Evolutionary conservation across 2,888 invertebrate genomes (phyloP), one percentile per base, ranked within the genome.

Genomic region (Desoria tigrina): DNA sequence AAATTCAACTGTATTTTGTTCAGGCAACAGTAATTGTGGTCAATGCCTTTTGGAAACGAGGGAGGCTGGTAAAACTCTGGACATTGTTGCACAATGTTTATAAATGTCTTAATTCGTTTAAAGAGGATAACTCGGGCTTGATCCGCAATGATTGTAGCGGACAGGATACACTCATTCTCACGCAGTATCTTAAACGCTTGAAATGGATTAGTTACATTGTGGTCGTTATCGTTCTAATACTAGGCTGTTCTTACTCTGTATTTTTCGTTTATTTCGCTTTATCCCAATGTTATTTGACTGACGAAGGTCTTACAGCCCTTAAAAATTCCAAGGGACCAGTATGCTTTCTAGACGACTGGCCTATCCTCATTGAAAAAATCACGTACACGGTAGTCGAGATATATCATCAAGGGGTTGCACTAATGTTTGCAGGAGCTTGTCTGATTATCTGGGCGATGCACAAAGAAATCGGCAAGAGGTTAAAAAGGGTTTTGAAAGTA

Each of bases 351-450:
- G 51, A 51, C 7, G 18, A 28, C 32, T 32, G 14, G n/a, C 28
- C 54, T 9, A 4, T 54, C 28, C 28, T 54, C 3, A 11, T 32
- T 4, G 57, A 57, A n/a, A 57, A 57, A 42, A 42, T 37, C 9
- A 57, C 42, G 2, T 57, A 28, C 18, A 9, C 32, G 16, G 4
- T 54, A 6, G 14, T 54, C 24, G 37, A 14, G 16, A 18, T 32
- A 11, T 32, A 28, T 18, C 54, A 53, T 2, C 68, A 68, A 42
- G 65, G 61, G 0, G 23, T 54, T 9, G 57, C 63, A 2, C 21
- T 68, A 18, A 39, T 68, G 11, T 68, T 68, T 65, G 58, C 56
- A 24, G 45, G 50, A 2, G 27, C 65, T 6, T 68, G 64, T 37
- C 27, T 68, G 2, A 9, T 62, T 9, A 58, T 68, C 7, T 62